Evolutionary conservation across 2,888 invertebrate species (phyloP).

Genomic region (Megamerina dolium): DNA sequence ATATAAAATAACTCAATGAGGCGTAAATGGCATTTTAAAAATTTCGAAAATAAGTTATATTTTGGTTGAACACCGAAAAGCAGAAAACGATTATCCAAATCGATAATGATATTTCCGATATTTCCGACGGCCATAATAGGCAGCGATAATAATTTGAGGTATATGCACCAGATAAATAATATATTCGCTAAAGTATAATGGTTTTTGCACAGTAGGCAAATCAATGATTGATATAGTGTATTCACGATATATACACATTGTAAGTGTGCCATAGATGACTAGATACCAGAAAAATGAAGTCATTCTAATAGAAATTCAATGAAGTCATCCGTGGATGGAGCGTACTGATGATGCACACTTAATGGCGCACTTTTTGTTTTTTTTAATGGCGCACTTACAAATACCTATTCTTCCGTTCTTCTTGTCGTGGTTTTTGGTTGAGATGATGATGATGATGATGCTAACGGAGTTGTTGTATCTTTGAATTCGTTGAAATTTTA

Average conservation of each 20-base stretch:
- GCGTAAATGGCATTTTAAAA: slow-evolving; percentile 17
- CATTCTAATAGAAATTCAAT: slow-evolving; percentile 7
- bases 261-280: slow-evolving; percentile 15
- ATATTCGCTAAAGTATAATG: slow-evolving; percentile 26
- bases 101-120: slow-evolving; percentile 14
- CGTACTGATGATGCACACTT: slow-evolving; percentile 17
- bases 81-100: slow-evolving; percentile 19
- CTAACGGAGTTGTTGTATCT: too few relatives aligned
- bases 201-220: slow-evolving; percentile 24
- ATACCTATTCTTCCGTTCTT: too few relatives aligned
- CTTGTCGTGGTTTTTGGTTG: too few relatives aligned
- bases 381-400: too few relatives aligned
- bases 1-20: slow-evolving; percentile 16
- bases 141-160: slow-evolving; percentile 15
- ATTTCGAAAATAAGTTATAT: slow-evolving; percentile 8
- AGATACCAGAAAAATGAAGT: slow-evolving; percentile 24
- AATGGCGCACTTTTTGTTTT: slow-evolving; percentile 23
- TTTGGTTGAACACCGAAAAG: neutral
- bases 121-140: slow-evolving; percentile 13
- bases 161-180: slow-evolving; percentile 22
- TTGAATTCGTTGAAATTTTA: too few relatives aligned
- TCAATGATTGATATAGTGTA: slow-evolving; percentile 16
- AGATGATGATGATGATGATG: too few relatives aligned
- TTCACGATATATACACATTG: slow-evolving; percentile 16
- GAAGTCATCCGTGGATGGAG: too few relatives aligned